A percentile compares a stretch with the other conserved stretches of the same genome.
Conservation (phyloP, 2,113 vertebrate genomes). For the Rutilus rutilus region DNA sequence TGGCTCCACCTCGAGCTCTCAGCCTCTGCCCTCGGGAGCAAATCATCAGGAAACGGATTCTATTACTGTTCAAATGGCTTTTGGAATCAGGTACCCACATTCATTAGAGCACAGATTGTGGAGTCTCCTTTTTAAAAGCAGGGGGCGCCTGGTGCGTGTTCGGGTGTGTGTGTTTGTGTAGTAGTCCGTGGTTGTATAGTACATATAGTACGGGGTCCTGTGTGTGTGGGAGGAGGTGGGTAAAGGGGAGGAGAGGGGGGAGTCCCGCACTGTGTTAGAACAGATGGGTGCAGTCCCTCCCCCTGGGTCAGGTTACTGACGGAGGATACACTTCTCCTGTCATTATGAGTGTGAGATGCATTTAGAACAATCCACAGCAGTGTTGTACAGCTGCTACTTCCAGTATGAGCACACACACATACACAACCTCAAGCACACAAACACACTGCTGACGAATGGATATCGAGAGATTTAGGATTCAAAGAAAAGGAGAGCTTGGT, state of each 20-base stretch:
- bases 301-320: slow-evolving; percentile 74
- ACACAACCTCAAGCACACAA: slow-evolving; percentile 28
- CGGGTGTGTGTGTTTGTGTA: slow-evolving; percentile 40
- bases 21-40: slow-evolving; percentile 38
- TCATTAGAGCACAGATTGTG: slow-evolving; percentile 60
- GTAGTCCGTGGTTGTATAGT: slow-evolving; percentile 4
- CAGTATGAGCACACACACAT: slow-evolving; percentile 47
- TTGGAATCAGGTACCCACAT: slow-evolving; percentile 59
- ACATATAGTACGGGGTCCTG: slow-evolving; percentile 20
- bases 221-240: slow-evolving; percentile 31
- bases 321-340: slow-evolving; percentile 64
- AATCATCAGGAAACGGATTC: slow-evolving; percentile 58
- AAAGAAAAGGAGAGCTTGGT: not conserved
- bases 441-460: slow-evolving; percentile 41
- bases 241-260: slow-evolving; percentile 30
- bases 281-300: slow-evolving; percentile 77
- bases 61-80: slow-evolving; percentile 65
- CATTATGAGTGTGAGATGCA: slow-evolving; percentile 66
- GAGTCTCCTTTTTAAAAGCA: slow-evolving; percentile 52
- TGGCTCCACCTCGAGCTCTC: slow-evolving; percentile 57
- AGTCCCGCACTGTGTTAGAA: slow-evolving; percentile 64
- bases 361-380: slow-evolving; percentile 37
- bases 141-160: slow-evolving; percentile 40
- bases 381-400: slow-evolving; percentile 33
- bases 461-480: not conserved